Conservation (phyloP, 1,140 invertebrate species). For the Nautilus pompilius region DNA sequence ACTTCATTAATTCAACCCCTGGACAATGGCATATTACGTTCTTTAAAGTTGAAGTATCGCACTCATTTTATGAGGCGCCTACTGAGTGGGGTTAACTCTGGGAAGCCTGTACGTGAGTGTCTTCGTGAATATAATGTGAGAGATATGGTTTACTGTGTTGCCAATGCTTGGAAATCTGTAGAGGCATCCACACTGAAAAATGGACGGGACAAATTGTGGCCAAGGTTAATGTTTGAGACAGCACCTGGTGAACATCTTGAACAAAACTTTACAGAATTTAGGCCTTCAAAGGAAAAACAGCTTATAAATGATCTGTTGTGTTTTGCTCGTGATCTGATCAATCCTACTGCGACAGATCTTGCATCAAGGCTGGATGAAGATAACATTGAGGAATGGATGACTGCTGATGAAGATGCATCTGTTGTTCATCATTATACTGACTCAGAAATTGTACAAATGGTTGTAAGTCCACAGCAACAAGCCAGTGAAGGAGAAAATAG, state of each 20-base stretch:
- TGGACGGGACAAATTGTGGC: background rate
- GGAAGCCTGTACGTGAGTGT: background rate
- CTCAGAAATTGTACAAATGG: background rate
- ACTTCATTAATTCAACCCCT: background rate
- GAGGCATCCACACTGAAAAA: background rate
- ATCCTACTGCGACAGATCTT: background rate
- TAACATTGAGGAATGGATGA: background rate
- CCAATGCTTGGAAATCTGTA: background rate
- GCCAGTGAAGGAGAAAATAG: background rate
- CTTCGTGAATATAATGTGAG: background rate
- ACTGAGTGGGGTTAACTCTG: background rate
- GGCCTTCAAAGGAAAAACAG: background rate
- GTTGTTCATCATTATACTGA: background rate
- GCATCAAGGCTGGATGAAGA: background rate
- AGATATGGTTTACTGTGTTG: background rate
- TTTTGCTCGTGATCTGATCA: no score
- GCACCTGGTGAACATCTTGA: background rate
- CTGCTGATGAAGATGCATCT: background rate
- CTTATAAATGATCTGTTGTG: background rate
- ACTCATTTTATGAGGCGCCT: background rate
- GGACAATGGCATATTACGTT: background rate
- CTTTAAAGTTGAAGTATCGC: background rate
- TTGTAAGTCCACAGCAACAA: background rate
- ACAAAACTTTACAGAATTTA: background rate
- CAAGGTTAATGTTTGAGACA: background rate